phyloP scores from a whole-genome alignment of 2,113 vertebrate genomes.

The Mirounga angustirostris region DNA sequence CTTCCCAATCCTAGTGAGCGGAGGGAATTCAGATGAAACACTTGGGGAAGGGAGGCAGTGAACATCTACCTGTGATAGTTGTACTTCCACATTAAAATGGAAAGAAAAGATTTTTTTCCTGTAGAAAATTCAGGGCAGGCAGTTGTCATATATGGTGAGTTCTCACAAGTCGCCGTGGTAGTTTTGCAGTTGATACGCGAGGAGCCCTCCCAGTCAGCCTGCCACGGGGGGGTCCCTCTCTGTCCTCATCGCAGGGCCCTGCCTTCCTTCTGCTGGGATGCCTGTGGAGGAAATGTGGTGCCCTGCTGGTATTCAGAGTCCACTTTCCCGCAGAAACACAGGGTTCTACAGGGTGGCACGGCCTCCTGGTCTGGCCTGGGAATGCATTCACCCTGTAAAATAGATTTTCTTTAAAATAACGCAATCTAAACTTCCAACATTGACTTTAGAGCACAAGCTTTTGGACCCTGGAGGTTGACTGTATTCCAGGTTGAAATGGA shows the following conservation, averaged over 20 bases:
- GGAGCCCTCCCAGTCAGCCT: neutral
- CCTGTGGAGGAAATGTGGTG: neutral
- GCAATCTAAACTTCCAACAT: neutral
- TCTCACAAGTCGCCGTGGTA: neutral
- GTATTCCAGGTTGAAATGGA: neutral
- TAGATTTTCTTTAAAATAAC: neutral
- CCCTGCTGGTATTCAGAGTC: neutral
- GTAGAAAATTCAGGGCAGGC: neutral
- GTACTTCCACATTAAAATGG: neutral
- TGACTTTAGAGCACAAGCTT: neutral
- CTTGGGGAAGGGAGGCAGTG: neutral
- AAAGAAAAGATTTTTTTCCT: neutral
- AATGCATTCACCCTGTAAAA: neutral
- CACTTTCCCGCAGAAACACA: neutral
- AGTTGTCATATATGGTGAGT: neutral
- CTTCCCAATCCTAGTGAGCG: neutral
- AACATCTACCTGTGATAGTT: neutral
- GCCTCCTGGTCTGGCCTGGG: neutral
- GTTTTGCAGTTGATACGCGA: neutral
- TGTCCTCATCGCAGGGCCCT: neutral
- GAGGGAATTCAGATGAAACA: neutral
- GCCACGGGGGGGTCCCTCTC: neutral
- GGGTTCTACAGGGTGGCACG: neutral
- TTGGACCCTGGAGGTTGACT: neutral
- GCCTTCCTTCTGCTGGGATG: too few species aligned